Base-by-base conservation (phyloP, 2,113 vertebrate genomes). In the Asarcornis scutulata region DNA sequence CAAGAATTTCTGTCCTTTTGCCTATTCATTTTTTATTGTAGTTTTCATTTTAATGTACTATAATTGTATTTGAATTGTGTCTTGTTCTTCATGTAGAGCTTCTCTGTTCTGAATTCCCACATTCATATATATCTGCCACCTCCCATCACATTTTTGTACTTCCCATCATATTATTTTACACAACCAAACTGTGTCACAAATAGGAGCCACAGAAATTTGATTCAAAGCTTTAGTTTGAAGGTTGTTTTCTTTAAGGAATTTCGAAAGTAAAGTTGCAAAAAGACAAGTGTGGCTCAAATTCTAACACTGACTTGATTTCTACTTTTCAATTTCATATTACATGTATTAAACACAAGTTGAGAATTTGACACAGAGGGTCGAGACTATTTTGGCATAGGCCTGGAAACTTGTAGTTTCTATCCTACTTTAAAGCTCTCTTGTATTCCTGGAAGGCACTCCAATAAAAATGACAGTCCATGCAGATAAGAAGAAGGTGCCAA, bases 241-340 rank as follows among this genome's bases (percentile, higher is more conserved):
- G 31, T 36, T 32, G 5, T 5, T 50, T 50, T 50, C 46, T 8
- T n/a, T 59, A 81, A 83, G 31, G 13, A 77, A 80, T 63, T 95
- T 52, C 72, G 23, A 88, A 80, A 88, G 1, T 26, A 40, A 87
- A 85, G 55, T 46, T 67, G 14, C 8, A 72, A 79, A 91, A 92
- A 31, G 1, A 15, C 1, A 1, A 59, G 2, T 42, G 11, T 0
- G 1, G 3, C 38, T 83, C 34, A 13, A 75, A 82, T 36, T 25
- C 7, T 44, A 60, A 32, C 7, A 31, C 13, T 60, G 52, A 9
- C 13, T 84, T 60, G 5, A 55, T 72, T 89, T 93, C 42, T n/a
- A 50, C 3, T 59, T 85, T 91, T 82, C 14, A 18, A 38, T 78
- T 86, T 89, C 1, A 11, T 89, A 89, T 78, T 73, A 7, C 48